phyloP scores from a whole-genome alignment of 1,140 invertebrate species.

The Temnothorax nylanderi region DNA sequence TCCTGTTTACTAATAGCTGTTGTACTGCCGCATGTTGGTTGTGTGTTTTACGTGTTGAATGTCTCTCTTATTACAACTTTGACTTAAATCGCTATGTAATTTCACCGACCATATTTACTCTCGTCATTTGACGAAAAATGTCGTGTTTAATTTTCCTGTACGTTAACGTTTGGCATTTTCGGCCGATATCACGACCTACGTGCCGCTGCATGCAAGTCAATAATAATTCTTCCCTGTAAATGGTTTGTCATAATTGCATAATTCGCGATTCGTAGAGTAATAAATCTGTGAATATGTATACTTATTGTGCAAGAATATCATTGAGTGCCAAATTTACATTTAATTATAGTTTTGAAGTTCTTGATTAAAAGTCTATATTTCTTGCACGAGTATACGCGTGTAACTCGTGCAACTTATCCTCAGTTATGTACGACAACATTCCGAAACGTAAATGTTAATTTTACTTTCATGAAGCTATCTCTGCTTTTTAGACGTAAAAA shows the following conservation, averaged over 20 bases:
- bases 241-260: not conserved
- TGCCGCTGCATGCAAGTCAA: not conserved
- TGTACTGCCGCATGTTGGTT: slow-evolving; percentile 1
- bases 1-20: slow-evolving; percentile 41
- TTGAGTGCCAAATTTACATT: not conserved
- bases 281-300: not conserved
- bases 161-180: slow-evolving; percentile 9
- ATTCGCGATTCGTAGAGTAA: not conserved
- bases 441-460: not conserved
- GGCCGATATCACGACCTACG: not conserved
- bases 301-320: not conserved
- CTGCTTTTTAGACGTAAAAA: not conserved
- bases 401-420: not conserved
- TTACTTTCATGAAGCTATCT: not conserved
- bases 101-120: slow-evolving; percentile 13
- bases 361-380: not conserved
- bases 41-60: slow-evolving; percentile 32
- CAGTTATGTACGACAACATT: not conserved
- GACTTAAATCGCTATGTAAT: slow-evolving; percentile 46
- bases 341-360: not conserved
- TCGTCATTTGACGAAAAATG: slow-evolving; percentile 29
- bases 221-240: not conserved
- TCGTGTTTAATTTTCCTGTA: not conserved
- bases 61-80: slow-evolving; percentile 30
- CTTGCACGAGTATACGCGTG: not conserved